These are phyloP conservation scores for Papilio polyxenes DNA, from an alignment of 1,140 invertebrate genomes.

Conservation along the genomic window DNA sequence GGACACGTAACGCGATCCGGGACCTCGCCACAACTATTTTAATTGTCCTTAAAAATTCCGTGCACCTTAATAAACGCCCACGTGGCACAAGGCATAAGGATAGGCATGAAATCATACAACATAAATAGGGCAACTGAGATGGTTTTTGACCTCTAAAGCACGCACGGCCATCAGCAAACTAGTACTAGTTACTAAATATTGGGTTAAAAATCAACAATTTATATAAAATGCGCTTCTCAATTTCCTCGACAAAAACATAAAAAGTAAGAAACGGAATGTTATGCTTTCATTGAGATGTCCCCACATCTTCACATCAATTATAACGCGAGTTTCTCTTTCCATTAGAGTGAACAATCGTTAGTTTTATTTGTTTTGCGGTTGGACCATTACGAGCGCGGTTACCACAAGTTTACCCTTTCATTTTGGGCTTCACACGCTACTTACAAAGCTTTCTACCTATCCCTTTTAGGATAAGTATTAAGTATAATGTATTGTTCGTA, in stretches of 20 bases:
- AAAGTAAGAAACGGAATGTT: constrained; percentile 7
- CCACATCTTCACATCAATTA: constrained; percentile 27
- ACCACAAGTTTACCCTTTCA: background rate
- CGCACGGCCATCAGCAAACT: background rate
- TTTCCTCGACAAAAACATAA: constrained; percentile 20
- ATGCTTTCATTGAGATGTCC: constrained; percentile 23
- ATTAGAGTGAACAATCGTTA: constrained; percentile 18
- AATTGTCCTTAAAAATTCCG: constrained; percentile 19
- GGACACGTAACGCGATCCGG: constrained; percentile 19
- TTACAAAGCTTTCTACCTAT: background rate
- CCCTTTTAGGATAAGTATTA: background rate
- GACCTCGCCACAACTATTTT: constrained; percentile 11
- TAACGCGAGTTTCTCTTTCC: constrained; percentile 26
- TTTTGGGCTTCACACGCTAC: background rate
- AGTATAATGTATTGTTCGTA: no score
- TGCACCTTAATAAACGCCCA: background rate
- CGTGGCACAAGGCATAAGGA: background rate
- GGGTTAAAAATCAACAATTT: background rate
- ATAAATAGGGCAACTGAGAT: background rate
- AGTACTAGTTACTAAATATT: background rate
- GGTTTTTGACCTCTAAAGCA: background rate
- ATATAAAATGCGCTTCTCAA: background rate
- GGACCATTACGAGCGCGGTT: background rate
- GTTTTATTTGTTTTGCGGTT: constrained; percentile 19
- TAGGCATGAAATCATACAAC: background rate